phyloP scores from a whole-genome alignment of 2,797 vertebrate genomes.

The Sebastes cheni region DNA sequence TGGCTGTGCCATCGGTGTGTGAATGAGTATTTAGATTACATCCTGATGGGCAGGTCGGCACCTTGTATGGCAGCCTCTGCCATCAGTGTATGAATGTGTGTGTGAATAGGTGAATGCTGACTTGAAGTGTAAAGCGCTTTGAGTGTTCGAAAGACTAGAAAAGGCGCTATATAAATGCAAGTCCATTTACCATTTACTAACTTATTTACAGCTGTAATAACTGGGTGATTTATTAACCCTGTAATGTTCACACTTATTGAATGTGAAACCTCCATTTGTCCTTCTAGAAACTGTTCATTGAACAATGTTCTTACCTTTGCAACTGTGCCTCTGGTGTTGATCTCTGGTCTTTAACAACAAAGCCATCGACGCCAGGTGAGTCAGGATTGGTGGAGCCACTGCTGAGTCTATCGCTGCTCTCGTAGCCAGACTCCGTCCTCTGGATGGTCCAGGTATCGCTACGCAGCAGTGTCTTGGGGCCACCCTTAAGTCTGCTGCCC shows the following conservation, averaged over 20 bases:
- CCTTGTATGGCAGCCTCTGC: too few species aligned
- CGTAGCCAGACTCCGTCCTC: constrained; percentile 94
- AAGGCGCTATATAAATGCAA: too few species aligned
- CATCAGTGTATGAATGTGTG: too few species aligned
- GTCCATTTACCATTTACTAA: background rate
- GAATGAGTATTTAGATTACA: too few species aligned
- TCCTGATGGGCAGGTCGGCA: accelerated
- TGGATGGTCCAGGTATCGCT: constrained; percentile 92
- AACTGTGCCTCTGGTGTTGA: constrained; percentile 74
- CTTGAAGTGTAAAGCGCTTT: too few species aligned
- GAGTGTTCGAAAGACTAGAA: too few species aligned
- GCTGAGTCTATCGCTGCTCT: constrained; percentile 94
- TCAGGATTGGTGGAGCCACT: constrained; percentile 92
- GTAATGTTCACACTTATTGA: background rate
- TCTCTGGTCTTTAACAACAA: constrained; percentile 73
- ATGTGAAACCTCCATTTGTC: background rate
- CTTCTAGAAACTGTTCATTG: background rate
- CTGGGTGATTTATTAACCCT: background rate
- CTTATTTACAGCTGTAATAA: background rate
- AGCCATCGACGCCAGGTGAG: constrained; percentile 87
- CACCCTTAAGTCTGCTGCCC: constrained; percentile 73
- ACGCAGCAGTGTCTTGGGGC: constrained; percentile 82
- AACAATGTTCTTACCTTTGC: constrained; percentile 83
- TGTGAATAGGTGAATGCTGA: too few species aligned
- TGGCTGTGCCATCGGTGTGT: too few species aligned